Conservation (phyloP, 1,140 invertebrate genomes). For the Chironomus tepperi region DNA sequence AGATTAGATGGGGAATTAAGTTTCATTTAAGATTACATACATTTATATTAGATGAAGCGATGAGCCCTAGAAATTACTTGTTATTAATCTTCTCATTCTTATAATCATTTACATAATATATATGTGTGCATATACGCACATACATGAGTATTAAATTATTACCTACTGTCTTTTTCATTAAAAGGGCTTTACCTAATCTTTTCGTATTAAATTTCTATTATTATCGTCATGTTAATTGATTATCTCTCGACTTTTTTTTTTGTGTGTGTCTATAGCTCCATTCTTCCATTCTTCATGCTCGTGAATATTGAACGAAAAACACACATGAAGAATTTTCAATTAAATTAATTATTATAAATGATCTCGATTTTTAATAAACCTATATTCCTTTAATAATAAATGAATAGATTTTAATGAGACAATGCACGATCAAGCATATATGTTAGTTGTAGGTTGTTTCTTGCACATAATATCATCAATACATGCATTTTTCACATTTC, state of each 20-base stretch:
- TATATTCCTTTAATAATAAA: too few relatives aligned
- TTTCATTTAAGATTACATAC: not conserved
- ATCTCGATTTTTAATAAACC: not conserved
- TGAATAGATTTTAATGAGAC: not conserved
- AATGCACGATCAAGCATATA: not conserved
- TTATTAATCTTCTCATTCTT: not conserved
- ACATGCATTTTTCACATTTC: not conserved
- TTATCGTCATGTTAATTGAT: not conserved
- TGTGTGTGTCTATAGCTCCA: not conserved
- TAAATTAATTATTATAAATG: slow-evolving; percentile 10
- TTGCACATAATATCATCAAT: not conserved
- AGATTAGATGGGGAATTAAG: not conserved
- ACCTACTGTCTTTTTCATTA: not conserved
- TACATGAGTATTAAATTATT: not conserved
- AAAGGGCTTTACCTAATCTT: not conserved
- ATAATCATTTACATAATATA: not conserved
- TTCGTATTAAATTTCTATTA: not conserved
- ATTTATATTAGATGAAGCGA: not conserved
- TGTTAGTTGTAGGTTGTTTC: not conserved
- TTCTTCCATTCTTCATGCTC: not conserved
- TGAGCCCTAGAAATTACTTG: not conserved
- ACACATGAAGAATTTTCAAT: slow-evolving; percentile 8
- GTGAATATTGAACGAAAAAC: not conserved
- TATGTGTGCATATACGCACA: not conserved
- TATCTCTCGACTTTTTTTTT: not conserved